Evolutionary conservation across 2,113 vertebrate species (phyloP).

Genomic region (Oreocharis arfaki): DNA sequence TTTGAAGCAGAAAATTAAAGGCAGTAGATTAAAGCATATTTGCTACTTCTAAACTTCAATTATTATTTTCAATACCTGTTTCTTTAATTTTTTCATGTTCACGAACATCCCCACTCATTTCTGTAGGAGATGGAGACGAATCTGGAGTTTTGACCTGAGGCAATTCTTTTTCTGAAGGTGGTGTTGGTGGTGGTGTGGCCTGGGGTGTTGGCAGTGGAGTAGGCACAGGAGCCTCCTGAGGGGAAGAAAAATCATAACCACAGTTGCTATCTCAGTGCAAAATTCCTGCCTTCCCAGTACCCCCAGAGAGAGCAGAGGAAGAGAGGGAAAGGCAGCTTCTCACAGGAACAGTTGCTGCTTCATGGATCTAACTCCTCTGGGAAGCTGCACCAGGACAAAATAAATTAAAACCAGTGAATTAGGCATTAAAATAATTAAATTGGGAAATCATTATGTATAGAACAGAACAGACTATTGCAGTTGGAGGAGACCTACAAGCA

Average conservation of each 20-base stretch:
- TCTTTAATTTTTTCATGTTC: slow-evolving; percentile 19
- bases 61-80: slow-evolving; percentile 65
- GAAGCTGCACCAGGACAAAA: background rate
- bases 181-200: slow-evolving; percentile 73
- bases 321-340: background rate
- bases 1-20: slow-evolving; percentile 50
- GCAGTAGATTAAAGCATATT: slow-evolving; percentile 45
- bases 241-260: background rate
- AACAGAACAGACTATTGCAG: background rate
- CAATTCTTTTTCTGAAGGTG: slow-evolving; percentile 35
- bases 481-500: background rate
- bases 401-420: background rate
- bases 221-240: slow-evolving; percentile 61
- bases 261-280: background rate
- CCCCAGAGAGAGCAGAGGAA: background rate
- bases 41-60: slow-evolving; percentile 3
- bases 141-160: slow-evolving; percentile 74
- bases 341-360: background rate
- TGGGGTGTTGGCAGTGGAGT: slow-evolving; percentile 78
- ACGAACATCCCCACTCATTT: slow-evolving; percentile 12
- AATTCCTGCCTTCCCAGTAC: background rate
- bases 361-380: background rate
- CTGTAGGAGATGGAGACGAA: slow-evolving; percentile 68
- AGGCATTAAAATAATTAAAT: background rate
- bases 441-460: background rate